Percentiles rank a stretch among this genome's conserved stretches.
phyloP scores from a whole-genome alignment of 2,113 vertebrate species.

The Otocyon megalotis region DNA sequence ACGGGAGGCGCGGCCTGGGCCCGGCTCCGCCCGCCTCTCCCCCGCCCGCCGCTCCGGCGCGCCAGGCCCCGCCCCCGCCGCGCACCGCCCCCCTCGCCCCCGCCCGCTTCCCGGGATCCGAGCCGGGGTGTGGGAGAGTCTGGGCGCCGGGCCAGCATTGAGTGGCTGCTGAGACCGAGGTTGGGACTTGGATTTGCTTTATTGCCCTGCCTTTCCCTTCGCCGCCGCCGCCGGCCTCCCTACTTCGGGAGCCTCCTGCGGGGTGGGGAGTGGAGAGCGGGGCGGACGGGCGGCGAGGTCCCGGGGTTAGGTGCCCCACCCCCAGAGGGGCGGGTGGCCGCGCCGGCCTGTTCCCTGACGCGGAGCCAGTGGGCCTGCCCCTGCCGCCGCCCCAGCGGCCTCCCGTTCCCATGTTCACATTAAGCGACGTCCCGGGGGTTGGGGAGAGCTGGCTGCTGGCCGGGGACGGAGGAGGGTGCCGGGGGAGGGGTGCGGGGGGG shows the following conservation, averaged over 20 bases:
- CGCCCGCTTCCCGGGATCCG: conserved; percentile 56
- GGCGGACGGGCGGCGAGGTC: conserved; percentile 63
- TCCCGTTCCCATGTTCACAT: conserved; percentile 63
- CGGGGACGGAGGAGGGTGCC: background rate
- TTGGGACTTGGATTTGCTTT: conserved; percentile 78
- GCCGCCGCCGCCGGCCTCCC: conserved; percentile 50
- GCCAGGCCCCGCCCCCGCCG: conserved; percentile 54
- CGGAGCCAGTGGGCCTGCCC: conserved; percentile 81
- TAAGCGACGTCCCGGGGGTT: conserved; percentile 64
- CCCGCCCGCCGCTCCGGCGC: conserved; percentile 57
- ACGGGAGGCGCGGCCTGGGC: conserved; percentile 65
- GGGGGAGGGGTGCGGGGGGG: too few species aligned
- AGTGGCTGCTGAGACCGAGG: conserved; percentile 80
- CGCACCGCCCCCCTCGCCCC: conserved; percentile 60
- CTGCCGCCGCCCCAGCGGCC: conserved; percentile 84
- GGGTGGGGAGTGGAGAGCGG: background rate
- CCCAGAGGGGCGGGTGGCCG: conserved; percentile 29
- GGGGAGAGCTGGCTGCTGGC: conserved; percentile 48
- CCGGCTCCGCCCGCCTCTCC: conserved; percentile 63
- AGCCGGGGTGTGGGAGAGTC: conserved; percentile 76
- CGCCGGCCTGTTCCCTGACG: conserved; percentile 61
- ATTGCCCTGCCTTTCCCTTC: conserved; percentile 79
- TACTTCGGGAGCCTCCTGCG: conserved; percentile 36
- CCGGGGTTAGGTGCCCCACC: background rate
- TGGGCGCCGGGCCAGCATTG: conserved; percentile 79